These are phyloP conservation scores for Rhorus exstirpatorius DNA, from an alignment of 2,888 invertebrate genomes.

Conservation along the genomic window DNA sequence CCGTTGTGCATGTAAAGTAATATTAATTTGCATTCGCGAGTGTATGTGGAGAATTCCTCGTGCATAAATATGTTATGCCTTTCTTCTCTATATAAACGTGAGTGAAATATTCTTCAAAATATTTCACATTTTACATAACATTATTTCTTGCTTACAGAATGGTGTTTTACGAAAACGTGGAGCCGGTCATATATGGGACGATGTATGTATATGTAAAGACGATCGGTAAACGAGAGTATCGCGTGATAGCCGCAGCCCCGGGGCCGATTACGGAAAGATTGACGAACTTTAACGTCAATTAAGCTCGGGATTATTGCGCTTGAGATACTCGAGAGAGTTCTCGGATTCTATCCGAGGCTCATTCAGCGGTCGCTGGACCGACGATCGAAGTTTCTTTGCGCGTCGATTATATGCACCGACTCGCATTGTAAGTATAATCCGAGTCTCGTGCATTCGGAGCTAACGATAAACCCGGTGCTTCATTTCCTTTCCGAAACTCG, in stretches of 20 bases:
- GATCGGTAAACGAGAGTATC: conserved; percentile 61
- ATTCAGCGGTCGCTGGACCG: neutral
- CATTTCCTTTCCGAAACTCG: conserved; percentile 23
- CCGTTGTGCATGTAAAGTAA: conserved; percentile 32
- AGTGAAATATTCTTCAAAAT: conserved; percentile 24
- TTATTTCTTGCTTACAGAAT: too few relatives aligned
- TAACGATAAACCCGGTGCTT: neutral
- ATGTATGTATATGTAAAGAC: conserved; percentile 1
- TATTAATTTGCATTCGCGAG: conserved; percentile 51
- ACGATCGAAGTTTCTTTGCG: conserved; percentile 26
- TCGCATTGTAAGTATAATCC: conserved; percentile 20
- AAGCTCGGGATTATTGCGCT: conserved; percentile 38
- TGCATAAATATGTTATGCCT: conserved; percentile 12
- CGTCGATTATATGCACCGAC: neutral
- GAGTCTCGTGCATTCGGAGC: neutral
- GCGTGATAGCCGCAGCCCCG: conserved; percentile 49
- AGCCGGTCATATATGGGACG: neutral
- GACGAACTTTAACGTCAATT: conserved; percentile 50
- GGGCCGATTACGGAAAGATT: conserved; percentile 32
- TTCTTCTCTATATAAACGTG: too few relatives aligned
- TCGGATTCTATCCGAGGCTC: conserved; percentile 28
- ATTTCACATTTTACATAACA: conserved; percentile 17
- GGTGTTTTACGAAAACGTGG: conserved; percentile 4
- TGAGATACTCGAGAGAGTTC: conserved; percentile 11
- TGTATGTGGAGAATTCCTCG: conserved; percentile 14